These are phyloP conservation scores for Heterocephalus glaber DNA, from an alignment of 2,113 vertebrate species.

Conservation along the genomic window DNA sequence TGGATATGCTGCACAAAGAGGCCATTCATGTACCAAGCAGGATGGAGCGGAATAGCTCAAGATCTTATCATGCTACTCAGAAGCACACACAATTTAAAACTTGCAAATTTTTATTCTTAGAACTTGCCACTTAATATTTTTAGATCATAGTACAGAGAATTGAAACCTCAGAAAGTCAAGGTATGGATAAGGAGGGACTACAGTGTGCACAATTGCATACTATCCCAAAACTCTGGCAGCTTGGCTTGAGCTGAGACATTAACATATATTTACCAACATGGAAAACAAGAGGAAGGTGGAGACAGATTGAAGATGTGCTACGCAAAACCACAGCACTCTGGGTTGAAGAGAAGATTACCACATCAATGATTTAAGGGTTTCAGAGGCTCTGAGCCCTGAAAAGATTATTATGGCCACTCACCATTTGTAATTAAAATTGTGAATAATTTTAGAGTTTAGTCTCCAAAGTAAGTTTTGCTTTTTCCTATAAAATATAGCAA, in stretches of 20 bases:
- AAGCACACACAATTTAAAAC: neutral
- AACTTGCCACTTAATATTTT: neutral
- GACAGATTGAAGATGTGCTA: neutral
- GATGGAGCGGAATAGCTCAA: neutral
- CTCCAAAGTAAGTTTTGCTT: neutral
- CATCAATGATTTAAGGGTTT: neutral
- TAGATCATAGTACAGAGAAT: neutral
- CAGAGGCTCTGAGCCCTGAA: neutral
- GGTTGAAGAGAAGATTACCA: neutral
- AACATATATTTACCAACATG: neutral
- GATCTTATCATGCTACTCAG: neutral
- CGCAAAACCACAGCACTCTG: neutral
- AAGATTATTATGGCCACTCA: neutral
- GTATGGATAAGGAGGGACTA: neutral
- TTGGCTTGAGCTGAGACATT: neutral
- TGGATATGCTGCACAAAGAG: neutral
- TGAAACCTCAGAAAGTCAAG: neutral
- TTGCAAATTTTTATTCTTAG: neutral
- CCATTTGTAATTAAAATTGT: constrained; percentile 30
- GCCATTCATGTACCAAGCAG: neutral
- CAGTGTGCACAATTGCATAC: neutral
- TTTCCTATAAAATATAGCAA: neutral
- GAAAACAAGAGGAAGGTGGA: neutral
- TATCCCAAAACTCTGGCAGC: neutral
- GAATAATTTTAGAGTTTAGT: constrained; percentile 22